Conservation (phyloP, 2,888 invertebrate genomes). For the Rhorus exstirpatorius region DNA sequence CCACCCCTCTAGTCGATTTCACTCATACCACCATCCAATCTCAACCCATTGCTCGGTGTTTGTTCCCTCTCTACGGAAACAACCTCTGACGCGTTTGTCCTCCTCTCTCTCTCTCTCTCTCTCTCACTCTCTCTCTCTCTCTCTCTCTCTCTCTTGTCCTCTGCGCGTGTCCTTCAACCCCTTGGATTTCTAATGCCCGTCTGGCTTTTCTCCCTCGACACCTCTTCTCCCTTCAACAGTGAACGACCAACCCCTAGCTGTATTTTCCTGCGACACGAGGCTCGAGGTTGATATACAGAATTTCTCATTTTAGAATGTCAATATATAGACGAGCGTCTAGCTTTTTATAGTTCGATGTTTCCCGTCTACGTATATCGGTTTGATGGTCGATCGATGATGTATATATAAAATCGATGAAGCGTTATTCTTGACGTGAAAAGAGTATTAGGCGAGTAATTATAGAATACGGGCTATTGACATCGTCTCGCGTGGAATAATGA, state of each 20-base stretch:
- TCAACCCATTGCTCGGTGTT: no score
- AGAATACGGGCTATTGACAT: no score
- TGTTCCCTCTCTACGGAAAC: constrained; percentile 41
- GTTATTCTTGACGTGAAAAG: constrained; percentile 25
- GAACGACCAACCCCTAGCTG: no score
- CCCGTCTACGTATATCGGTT: constrained; percentile 14
- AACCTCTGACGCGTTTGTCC: constrained; percentile 68
- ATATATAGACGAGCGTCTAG: constrained; percentile 51
- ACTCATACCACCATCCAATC: constrained; percentile 18
- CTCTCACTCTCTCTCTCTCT: constrained; percentile 13
- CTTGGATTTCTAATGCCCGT: neutral
- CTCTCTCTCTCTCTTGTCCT: no score
- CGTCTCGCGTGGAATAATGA: no score
- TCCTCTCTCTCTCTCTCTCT: constrained; percentile 25
- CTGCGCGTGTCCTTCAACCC: constrained; percentile 13
- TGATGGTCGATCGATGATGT: constrained; percentile 20
- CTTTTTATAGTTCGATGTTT: constrained; percentile 42
- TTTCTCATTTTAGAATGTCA: constrained; percentile 51
- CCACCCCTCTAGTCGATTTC: constrained; percentile 46
- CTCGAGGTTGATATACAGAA: neutral
- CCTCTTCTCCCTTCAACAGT: neutral
- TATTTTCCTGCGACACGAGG: constrained; percentile 40
- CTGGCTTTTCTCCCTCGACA: neutral
- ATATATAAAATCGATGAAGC: neutral
- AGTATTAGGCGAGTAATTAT: no score